Evolutionary conservation across 2,888 invertebrate genomes (phyloP).

Genomic region (Lasioglossum pauxillum): DNA sequence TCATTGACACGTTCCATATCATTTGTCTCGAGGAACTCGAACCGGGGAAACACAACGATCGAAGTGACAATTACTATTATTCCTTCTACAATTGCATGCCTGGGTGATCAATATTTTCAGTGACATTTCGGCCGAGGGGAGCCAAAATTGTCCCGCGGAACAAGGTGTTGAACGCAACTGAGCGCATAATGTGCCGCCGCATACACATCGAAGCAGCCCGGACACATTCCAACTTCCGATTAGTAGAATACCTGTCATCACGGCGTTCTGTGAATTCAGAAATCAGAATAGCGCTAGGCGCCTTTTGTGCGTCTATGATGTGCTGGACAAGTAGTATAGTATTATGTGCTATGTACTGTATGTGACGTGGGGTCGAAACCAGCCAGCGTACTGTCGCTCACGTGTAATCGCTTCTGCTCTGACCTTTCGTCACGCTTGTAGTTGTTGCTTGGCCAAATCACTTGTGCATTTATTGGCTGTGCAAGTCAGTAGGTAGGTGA

Average conservation of each 20-base stretch:
- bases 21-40: background rate
- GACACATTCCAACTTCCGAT: slow-evolving; percentile 19
- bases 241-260: slow-evolving; percentile 21
- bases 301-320: slow-evolving; percentile 16
- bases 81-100: background rate
- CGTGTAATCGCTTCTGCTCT: background rate
- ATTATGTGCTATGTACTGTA: slow-evolving; percentile 3
- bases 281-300: background rate
- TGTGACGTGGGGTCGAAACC: background rate
- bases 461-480: background rate
- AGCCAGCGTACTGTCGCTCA: background rate
- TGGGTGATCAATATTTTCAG: slow-evolving; percentile 1
- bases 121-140: background rate
- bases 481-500: fast-evolving
- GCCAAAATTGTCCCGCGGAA: background rate
- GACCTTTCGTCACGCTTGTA: background rate
- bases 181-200: background rate
- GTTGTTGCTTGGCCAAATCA: background rate
- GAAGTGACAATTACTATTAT: background rate
- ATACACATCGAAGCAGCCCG: background rate
- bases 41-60: background rate
- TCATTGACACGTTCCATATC: background rate
- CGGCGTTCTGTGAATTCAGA: slow-evolving; percentile 12
- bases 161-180: background rate
- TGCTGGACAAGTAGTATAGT: slow-evolving; percentile 10